Percentiles rank a stretch among this genome's conserved stretches.
phyloP scores from a whole-genome alignment of 1,140 invertebrate species.

The Philopotamus ludificatus region DNA sequence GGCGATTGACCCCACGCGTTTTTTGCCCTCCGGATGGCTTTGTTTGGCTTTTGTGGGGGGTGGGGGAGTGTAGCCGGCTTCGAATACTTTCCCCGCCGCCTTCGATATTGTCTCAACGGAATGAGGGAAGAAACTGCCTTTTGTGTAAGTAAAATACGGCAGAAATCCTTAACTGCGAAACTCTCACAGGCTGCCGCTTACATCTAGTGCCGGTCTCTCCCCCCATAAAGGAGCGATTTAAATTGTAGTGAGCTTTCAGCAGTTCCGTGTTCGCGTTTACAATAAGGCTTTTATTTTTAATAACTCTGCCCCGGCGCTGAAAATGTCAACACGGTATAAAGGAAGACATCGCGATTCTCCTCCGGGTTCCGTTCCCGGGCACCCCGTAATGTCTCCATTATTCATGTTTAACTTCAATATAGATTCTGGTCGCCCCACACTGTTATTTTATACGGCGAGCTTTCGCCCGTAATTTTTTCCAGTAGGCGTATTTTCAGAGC shows the following conservation, averaged over 20 bases:
- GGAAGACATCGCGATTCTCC: not conserved
- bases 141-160: slow-evolving; percentile 3
- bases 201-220: not conserved
- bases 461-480: slow-evolving; percentile 19
- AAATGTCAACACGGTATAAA: slow-evolving; percentile 6
- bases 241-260: not conserved
- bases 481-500: slow-evolving; percentile 35
- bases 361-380: not conserved
- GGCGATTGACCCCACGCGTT: not conserved
- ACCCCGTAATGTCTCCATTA: slow-evolving; percentile 23
- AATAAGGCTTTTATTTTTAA: slow-evolving; percentile 8
- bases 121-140: not conserved
- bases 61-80: no score
- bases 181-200: not conserved
- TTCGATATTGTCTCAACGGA: not conserved
- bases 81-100: not conserved
- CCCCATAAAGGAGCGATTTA: slow-evolving; percentile 5
- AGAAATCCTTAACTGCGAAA: slow-evolving; percentile 6
- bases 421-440: slow-evolving; percentile 13
- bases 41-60: not conserved
- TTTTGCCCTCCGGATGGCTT: not conserved
- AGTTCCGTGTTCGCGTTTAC: slow-evolving; percentile 7
- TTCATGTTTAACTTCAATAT: slow-evolving; percentile 25
- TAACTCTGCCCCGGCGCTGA: not conserved
- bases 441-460: slow-evolving; percentile 11